phyloP scores from a whole-genome alignment of 2,888 invertebrate genomes.

The Polyommatus iphigenia region DNA sequence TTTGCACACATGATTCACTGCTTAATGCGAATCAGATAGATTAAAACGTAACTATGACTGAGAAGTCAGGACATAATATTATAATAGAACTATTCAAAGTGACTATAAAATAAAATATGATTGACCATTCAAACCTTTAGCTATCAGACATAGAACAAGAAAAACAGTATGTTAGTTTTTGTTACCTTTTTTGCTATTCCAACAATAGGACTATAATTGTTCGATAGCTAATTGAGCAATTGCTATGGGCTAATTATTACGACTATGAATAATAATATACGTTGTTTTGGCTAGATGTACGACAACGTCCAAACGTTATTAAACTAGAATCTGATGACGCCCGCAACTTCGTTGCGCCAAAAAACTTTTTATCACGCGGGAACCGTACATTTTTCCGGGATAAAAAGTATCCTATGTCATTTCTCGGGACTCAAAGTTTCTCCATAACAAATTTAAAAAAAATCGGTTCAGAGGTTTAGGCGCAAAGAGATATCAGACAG shows the following conservation, averaged over 20 bases:
- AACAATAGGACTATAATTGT: background rate
- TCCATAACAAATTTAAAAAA: too few species aligned
- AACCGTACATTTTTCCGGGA: too few species aligned
- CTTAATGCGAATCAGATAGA: background rate
- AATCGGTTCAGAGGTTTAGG: too few species aligned
- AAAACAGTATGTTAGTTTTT: background rate
- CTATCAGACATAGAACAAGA: conserved; percentile 10
- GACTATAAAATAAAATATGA: conserved; percentile 32
- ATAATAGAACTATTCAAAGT: conserved; percentile 16
- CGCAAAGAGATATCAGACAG: too few species aligned
- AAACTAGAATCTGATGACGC: too few species aligned
- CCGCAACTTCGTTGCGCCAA: too few species aligned
- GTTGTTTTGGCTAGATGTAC: too few species aligned
- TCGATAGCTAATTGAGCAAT: background rate
- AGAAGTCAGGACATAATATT: background rate
- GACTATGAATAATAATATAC: too few species aligned
- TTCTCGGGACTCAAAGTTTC: too few species aligned
- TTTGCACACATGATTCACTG: background rate
- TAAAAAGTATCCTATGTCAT: too few species aligned
- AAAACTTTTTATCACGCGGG: too few species aligned
- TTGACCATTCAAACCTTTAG: conserved; percentile 31
- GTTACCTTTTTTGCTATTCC: background rate
- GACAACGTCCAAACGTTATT: too few species aligned
- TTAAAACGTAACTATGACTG: background rate
- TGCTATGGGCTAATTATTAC: background rate